A percentile compares a stretch with the other conserved stretches of the same genome.
Conservation (phyloP, 2,113 vertebrate genomes). For the Pseudonaja textilis region DNA sequence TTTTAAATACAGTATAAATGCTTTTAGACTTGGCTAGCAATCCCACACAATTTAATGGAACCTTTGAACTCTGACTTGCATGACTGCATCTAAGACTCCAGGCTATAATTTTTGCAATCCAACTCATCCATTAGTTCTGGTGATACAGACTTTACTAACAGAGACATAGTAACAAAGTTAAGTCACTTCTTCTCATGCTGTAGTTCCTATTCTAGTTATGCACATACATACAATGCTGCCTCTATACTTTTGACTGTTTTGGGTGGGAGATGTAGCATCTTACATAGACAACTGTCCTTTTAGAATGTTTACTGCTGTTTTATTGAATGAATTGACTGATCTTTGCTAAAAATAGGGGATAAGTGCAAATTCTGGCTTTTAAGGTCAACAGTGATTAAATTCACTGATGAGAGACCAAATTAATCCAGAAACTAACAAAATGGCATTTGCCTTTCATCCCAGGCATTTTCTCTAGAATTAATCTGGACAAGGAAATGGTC, state of each 20-base stretch:
- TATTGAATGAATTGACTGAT: conserved; percentile 17
- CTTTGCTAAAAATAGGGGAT: neutral
- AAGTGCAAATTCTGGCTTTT: conserved; percentile 5
- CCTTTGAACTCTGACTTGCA: neutral
- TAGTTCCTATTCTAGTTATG: neutral
- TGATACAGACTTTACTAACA: neutral
- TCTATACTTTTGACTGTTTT: neutral
- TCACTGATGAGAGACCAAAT: neutral
- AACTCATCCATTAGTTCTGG: neutral
- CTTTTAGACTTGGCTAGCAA: neutral
- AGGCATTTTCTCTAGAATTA: neutral
- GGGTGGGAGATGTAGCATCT: neutral
- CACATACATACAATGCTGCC: neutral
- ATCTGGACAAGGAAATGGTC: neutral
- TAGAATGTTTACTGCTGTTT: conserved; percentile 11
- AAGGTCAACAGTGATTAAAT: conserved; percentile 14
- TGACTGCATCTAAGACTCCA: neutral
- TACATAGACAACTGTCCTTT: conserved; percentile 8
- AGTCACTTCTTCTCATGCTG: neutral
- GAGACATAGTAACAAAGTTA: neutral
- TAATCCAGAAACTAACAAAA: neutral
- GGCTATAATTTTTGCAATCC: neutral
- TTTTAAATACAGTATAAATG: too few species aligned
- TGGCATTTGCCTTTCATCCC: neutral
- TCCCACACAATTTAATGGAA: neutral